A percentile compares a stretch with the other conserved stretches of the same genome.
These are phyloP conservation scores for Cantharis rufa DNA, from an alignment of 2,888 invertebrate genomes.

Conservation along the genomic window DNA sequence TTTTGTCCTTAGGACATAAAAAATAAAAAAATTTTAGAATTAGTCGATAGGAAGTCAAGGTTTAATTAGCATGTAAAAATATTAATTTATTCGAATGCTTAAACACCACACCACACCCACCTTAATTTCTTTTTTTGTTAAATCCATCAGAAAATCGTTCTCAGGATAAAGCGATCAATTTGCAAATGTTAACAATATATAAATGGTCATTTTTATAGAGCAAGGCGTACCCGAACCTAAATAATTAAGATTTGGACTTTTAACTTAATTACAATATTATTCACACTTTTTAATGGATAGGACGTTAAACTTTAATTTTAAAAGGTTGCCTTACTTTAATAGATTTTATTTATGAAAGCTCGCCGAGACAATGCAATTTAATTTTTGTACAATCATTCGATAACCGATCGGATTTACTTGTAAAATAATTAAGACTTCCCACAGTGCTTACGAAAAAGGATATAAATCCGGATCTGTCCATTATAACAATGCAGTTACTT, in stretches of 20 bases:
- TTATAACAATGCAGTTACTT: background rate
- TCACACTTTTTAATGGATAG: background rate
- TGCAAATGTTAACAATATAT: background rate
- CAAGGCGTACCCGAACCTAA: background rate
- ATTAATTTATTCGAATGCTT: background rate
- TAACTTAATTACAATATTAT: background rate
- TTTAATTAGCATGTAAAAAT: background rate
- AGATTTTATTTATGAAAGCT: background rate
- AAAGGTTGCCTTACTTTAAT: background rate
- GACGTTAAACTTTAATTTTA: background rate
- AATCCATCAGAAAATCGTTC: background rate
- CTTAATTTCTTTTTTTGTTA: background rate
- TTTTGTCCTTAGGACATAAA: background rate
- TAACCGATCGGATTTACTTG: background rate
- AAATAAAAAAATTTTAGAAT: background rate
- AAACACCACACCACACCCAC: background rate
- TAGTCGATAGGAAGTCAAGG: background rate
- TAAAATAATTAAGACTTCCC: background rate
- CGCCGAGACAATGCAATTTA: background rate
- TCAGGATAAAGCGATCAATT: background rate
- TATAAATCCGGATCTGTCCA: background rate
- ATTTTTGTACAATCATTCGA: background rate
- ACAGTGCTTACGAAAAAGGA: background rate
- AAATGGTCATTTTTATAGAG: background rate
- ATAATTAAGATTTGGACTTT: background rate